phyloP scores from a whole-genome alignment of 2,888 invertebrate genomes.

The Mimas tiliae region DNA sequence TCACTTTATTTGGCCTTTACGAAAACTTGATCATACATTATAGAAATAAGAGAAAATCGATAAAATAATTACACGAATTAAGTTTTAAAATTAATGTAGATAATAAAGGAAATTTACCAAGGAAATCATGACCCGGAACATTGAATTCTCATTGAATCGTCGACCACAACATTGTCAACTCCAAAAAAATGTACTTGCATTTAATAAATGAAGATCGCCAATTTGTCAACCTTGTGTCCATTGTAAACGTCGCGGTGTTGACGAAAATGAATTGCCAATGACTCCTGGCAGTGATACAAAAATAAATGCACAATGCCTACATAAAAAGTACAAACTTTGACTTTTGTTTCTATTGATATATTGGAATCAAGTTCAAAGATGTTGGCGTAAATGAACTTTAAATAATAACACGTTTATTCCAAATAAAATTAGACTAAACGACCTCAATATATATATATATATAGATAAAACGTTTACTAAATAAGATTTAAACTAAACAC shows the following conservation, averaged over 20 bases:
- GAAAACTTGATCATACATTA: background rate
- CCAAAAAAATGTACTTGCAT: constrained; percentile 22
- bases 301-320: constrained; percentile 3
- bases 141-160: constrained; percentile 22
- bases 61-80: background rate
- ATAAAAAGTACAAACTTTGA: background rate
- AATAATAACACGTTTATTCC: background rate
- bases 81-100: background rate
- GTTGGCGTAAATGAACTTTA: background rate
- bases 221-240: constrained; percentile 48
- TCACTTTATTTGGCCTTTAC: background rate
- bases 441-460: too few relatives aligned
- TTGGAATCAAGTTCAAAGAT: too few relatives aligned
- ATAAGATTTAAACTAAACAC: too few relatives aligned
- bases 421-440: background rate
- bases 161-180: too few relatives aligned
- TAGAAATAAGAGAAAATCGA: background rate
- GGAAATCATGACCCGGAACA: constrained; percentile 45
- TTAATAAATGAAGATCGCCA: constrained; percentile 44
- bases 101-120: constrained; percentile 31
- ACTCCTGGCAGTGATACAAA: constrained; percentile 9
- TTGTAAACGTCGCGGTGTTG: constrained; percentile 43
- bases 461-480: too few relatives aligned
- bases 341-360: background rate
- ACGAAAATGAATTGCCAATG: constrained; percentile 29